Conservation (phyloP, 2,888 invertebrate genomes). For the Microchrysa polita region DNA sequence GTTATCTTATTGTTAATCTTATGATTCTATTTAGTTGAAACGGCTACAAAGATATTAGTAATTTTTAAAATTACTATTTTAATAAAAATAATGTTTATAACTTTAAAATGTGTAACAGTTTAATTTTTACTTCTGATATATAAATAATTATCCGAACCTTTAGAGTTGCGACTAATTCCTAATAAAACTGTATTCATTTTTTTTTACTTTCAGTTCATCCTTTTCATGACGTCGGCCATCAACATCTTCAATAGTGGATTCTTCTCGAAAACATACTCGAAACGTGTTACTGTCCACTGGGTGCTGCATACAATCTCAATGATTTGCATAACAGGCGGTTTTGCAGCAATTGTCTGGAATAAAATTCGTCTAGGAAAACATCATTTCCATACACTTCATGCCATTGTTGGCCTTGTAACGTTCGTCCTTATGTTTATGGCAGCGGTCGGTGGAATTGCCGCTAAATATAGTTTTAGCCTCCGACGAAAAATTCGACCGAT, state of each 20-base stretch:
- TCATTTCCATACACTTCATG: conserved; percentile 43
- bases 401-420: conserved; percentile 39
- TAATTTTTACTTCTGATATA: too few species aligned
- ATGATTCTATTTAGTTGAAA: too few species aligned
- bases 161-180: too few species aligned
- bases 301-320: conserved; percentile 4
- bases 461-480: conserved; percentile 37
- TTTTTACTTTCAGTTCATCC: conserved; percentile 33
- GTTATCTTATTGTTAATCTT: too few species aligned
- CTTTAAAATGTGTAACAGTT: not conserved
- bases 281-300: conserved; percentile 35
- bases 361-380: conserved; percentile 23
- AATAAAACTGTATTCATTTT: not conserved
- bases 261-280: not conserved
- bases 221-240: conserved; percentile 38
- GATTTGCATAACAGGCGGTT: conserved; percentile 23
- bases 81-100: not conserved
- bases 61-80: too few species aligned
- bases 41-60: too few species aligned
- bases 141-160: too few species aligned
- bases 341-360: conserved; percentile 29
- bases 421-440: conserved; percentile 28
- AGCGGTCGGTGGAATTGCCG: conserved; percentile 15
- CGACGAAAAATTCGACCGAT: conserved; percentile 36
- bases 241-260: conserved; percentile 1